A percentile compares a stretch with the other conserved stretches of the same genome.
These are phyloP conservation scores for Lepidothrix coronata DNA, from an alignment of 2,113 vertebrate genomes.

Conservation along the genomic window DNA sequence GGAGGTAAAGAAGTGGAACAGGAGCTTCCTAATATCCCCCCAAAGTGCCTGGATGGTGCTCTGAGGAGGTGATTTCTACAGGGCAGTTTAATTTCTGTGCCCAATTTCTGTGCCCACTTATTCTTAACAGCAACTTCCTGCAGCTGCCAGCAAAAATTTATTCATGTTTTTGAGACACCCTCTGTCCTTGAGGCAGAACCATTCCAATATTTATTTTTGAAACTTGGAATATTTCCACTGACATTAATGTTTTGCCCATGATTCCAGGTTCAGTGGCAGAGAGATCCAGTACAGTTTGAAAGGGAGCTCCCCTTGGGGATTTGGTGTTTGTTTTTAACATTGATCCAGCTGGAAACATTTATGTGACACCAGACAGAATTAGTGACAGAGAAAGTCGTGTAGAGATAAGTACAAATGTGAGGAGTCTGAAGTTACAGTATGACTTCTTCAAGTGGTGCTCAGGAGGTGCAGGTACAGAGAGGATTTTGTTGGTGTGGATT, in stretches of 20 bases:
- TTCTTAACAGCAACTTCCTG: not conserved
- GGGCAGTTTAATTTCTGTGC: not conserved
- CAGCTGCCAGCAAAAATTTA: not conserved
- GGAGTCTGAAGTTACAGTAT: not conserved
- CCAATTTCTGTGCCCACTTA: not conserved
- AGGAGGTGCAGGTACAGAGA: not conserved
- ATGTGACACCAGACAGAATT: constrained; percentile 73
- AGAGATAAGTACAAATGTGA: constrained; percentile 64
- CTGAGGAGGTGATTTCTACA: not conserved
- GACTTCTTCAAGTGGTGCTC: not conserved
- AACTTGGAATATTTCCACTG: not conserved
- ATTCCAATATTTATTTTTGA: not conserved
- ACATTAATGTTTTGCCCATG: not conserved
- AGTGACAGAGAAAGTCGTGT: constrained; percentile 79
- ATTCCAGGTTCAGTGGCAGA: constrained; percentile 77
- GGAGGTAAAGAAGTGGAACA: not conserved
- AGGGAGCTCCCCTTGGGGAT: constrained; percentile 75
- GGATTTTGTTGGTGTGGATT: not conserved
- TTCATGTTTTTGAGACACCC: not conserved
- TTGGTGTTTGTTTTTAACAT: constrained; percentile 65
- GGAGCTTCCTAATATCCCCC: not conserved
- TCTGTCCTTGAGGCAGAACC: not conserved
- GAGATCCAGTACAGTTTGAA: constrained; percentile 75
- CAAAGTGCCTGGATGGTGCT: not conserved
- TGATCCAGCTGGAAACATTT: constrained; percentile 77